phyloP scores from a whole-genome alignment of 2,888 invertebrate genomes.

The Scaeva pyrastri region DNA sequence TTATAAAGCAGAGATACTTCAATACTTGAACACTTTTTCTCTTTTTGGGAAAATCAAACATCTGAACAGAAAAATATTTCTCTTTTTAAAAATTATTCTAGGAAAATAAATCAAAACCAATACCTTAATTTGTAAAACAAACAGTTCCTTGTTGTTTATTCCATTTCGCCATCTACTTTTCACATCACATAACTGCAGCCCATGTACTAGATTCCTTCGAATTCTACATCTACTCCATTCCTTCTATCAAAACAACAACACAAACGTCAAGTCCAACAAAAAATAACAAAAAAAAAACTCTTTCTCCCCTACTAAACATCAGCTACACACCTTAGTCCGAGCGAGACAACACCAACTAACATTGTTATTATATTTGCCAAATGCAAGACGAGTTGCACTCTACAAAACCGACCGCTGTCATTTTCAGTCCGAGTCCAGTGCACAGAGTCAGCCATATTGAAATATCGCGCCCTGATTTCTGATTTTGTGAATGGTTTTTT shows the following conservation, averaged over 20 bases:
- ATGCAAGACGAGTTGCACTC: slow-evolving; percentile 51
- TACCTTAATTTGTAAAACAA: background rate
- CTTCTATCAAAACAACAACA: slow-evolving; percentile 64
- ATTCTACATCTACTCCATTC: slow-evolving; percentile 41
- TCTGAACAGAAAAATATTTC: no score
- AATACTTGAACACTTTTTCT: no score
- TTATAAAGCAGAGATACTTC: no score
- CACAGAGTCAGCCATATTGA: slow-evolving; percentile 71
- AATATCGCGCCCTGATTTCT: slow-evolving; percentile 75
- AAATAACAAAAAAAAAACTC: slow-evolving; percentile 29
- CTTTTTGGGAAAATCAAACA: no score
- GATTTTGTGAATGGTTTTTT: slow-evolving; percentile 70
- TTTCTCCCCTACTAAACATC: slow-evolving; percentile 39
- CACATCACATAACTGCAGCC: fast-evolving
- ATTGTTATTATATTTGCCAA: slow-evolving; percentile 64
- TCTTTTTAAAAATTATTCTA: no score
- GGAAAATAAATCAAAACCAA: no score
- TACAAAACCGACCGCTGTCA: slow-evolving; percentile 50
- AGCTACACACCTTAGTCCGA: slow-evolving; percentile 57
- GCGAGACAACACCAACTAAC: slow-evolving; percentile 15
- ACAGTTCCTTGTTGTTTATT: background rate
- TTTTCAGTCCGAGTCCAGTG: slow-evolving; percentile 40
- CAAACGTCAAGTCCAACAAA: slow-evolving; percentile 49
- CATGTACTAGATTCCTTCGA: slow-evolving; percentile 17
- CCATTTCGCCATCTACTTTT: background rate